A percentile compares a stretch with the other conserved stretches of the same genome.
phyloP scores from a whole-genome alignment of 2,888 invertebrate genomes.

The Xanthia togata region DNA sequence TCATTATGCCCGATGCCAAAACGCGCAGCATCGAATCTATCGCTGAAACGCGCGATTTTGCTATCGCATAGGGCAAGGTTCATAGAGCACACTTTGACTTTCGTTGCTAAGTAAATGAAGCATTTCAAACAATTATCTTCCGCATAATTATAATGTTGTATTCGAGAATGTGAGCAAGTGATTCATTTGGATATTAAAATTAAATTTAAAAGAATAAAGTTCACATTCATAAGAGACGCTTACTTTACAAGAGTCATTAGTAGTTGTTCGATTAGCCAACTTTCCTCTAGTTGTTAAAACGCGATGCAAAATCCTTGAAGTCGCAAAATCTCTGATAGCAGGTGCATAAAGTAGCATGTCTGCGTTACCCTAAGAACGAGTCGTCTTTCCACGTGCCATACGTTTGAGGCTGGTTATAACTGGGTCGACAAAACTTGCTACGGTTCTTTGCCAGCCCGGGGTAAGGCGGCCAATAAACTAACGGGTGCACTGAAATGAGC shows the following conservation, averaged over 20 bases:
- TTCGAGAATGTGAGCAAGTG: too few species aligned
- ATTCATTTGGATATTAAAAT: background rate
- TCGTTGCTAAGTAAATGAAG: background rate
- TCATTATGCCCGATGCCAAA: background rate
- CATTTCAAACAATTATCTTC: too few species aligned
- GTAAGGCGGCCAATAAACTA: constrained; percentile 42
- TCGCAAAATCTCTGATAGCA: background rate
- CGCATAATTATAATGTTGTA: too few species aligned
- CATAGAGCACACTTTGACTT: background rate
- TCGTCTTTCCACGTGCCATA: constrained; percentile 53
- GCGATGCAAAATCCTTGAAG: background rate
- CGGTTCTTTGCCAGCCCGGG: constrained; percentile 59
- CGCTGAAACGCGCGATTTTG: background rate
- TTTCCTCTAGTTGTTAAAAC: background rate
- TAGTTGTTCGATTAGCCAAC: too few species aligned
- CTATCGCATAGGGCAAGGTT: background rate
- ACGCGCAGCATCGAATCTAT: background rate
- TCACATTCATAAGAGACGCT: background rate
- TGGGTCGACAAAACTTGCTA: constrained; percentile 62
- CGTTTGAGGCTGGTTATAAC: constrained; percentile 54
- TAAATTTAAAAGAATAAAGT: background rate
- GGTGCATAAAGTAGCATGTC: background rate
- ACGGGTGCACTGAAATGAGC: constrained; percentile 41
- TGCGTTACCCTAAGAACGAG: constrained; percentile 19
- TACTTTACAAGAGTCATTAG: too few species aligned